These are phyloP conservation scores for Anas bernieri DNA, from an alignment of 2,797 vertebrate genomes.

Conservation along the genomic window DNA sequence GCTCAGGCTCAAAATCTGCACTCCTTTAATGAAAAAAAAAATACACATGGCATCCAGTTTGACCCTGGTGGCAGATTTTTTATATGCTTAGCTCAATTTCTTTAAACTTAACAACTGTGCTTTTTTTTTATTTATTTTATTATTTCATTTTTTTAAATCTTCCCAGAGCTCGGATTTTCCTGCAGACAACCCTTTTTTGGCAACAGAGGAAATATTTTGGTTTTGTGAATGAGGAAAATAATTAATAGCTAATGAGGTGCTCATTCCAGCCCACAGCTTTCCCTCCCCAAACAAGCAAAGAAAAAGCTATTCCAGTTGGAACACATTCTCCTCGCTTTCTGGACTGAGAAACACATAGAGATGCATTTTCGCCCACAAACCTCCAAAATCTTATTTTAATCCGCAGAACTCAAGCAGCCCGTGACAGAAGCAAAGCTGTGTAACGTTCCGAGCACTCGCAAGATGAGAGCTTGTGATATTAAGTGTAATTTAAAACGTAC, in stretches of 20 bases:
- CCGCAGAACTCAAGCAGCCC: conserved; percentile 17
- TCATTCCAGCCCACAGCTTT: not conserved
- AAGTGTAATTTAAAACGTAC: conserved; percentile 52
- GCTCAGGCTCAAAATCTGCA: conserved; percentile 87
- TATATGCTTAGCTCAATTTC: conserved; percentile 71
- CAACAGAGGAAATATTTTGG: not conserved
- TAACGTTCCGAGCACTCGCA: conserved; percentile 11
- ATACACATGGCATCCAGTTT: conserved; percentile 85
- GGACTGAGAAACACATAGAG: conserved; percentile 21
- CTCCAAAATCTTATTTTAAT: conserved; percentile 59
- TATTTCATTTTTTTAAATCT: not conserved
- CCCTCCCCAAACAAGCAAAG: not conserved
- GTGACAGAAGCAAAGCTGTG: conserved; percentile 32
- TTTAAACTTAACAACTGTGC: conserved; percentile 60
- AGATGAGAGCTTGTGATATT: conserved; percentile 54
- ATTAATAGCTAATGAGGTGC: conserved; percentile 57
- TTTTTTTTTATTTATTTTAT: not conserved
- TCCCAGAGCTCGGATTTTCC: conserved; percentile 7
- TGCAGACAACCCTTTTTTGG: not conserved
- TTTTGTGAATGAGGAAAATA: conserved; percentile 42
- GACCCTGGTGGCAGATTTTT: conserved; percentile 82
- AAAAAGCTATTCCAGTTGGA: conserved; percentile 1
- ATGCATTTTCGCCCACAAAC: conserved; percentile 40
- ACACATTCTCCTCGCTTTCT: not conserved
- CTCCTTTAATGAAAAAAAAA: conserved; percentile 86